These are phyloP conservation scores for Chymomyza caudatula DNA, from an alignment of 2,888 invertebrate genomes.

Conservation along the genomic window DNA sequence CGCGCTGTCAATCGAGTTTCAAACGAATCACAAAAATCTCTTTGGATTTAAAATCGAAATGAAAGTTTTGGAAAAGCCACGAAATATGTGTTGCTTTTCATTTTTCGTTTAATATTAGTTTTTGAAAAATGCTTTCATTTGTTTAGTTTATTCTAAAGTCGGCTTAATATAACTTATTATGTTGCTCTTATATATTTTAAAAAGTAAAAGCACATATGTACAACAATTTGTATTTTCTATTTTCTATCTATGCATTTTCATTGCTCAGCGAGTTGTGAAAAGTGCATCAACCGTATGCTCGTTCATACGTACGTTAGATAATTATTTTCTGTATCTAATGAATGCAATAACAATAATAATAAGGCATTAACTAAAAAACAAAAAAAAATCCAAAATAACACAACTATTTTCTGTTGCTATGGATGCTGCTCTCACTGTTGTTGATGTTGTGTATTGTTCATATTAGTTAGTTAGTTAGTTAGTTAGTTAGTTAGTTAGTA, in stretches of 20 bases:
- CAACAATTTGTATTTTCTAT: background rate
- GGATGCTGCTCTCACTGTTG: conserved; percentile 33
- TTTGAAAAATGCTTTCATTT: too few relatives aligned
- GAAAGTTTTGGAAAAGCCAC: too few relatives aligned
- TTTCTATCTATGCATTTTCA: conserved; percentile 54
- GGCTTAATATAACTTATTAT: too few relatives aligned
- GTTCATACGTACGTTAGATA: conserved; percentile 65
- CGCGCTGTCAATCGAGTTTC: background rate
- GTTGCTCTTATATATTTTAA: too few relatives aligned
- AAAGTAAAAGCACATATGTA: too few relatives aligned
- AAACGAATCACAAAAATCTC: background rate
- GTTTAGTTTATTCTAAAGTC: too few relatives aligned
- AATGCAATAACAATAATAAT: conserved; percentile 5
- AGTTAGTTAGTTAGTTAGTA: conserved; percentile 10
- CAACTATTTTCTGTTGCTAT: conserved; percentile 25
- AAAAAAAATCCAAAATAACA: background rate
- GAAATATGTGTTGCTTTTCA: too few relatives aligned
- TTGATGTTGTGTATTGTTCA: background rate
- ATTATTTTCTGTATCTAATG: conserved; percentile 29
- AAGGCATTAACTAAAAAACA: conserved; percentile 15
- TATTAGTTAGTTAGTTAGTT: conserved; percentile 9
- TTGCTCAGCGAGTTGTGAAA: conserved; percentile 74
- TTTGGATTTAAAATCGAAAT: background rate
- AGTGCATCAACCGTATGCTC: conserved; percentile 75
- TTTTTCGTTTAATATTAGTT: too few relatives aligned